phyloP scores from a whole-genome alignment of 2,888 invertebrate genomes.

The Deroplatys truncata region DNA sequence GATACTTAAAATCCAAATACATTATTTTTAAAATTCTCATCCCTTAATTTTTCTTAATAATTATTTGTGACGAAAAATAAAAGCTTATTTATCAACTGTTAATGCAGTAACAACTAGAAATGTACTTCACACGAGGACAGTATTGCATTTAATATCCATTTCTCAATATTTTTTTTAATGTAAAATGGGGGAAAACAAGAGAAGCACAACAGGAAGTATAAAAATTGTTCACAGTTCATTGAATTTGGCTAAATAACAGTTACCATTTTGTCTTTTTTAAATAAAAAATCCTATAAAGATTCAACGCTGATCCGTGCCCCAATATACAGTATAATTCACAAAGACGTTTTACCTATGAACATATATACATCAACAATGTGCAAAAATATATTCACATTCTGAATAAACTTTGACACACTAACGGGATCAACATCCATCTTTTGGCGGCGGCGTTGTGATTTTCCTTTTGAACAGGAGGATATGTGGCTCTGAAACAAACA shows the following conservation, averaged over 20 bases:
- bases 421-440: slow-evolving; percentile 19
- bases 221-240: neutral
- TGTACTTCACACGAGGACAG: neutral
- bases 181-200: too few relatives aligned
- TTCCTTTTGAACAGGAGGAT: slow-evolving; percentile 80
- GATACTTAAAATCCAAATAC: neutral
- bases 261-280: neutral
- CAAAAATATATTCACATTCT: slow-evolving; percentile 2
- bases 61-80: too few relatives aligned
- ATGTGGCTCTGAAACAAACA: slow-evolving; percentile 72
- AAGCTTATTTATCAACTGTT: neutral
- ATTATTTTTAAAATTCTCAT: neutral
- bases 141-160: too few relatives aligned
- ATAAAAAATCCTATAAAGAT: neutral
- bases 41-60: too few relatives aligned
- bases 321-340: neutral
- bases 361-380: neutral
- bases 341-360: neutral
- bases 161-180: too few relatives aligned
- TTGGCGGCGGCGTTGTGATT: slow-evolving; percentile 53
- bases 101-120: neutral
- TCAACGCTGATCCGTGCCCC: neutral
- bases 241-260: neutral
- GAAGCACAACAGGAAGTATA: too few relatives aligned
- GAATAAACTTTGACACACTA: neutral